Conservation (phyloP, 2,113 vertebrate species). For the Amphiprion ocellaris region DNA sequence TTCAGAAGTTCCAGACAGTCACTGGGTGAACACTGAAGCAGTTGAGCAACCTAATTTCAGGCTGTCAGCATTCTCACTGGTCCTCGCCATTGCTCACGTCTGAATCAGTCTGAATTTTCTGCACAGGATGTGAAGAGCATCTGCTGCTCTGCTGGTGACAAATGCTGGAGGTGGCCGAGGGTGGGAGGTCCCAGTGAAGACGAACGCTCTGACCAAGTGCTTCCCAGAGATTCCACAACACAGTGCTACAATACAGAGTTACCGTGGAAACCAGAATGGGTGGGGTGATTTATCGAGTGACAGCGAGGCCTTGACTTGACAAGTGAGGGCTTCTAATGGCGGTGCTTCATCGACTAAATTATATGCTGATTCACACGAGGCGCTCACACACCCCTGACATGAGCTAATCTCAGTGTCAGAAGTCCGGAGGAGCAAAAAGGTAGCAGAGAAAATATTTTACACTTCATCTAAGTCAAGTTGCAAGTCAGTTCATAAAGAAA, state of each 20-base stretch:
- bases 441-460: constrained; percentile 6
- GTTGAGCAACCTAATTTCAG: constrained; percentile 56
- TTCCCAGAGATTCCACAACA: constrained; percentile 77
- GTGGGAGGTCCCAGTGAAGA: constrained; percentile 9
- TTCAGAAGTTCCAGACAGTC: constrained; percentile 15
- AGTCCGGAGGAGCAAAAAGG: constrained; percentile 18
- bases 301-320: constrained; percentile 36
- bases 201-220: constrained; percentile 41
- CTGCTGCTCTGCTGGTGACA: constrained; percentile 49
- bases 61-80: constrained; percentile 56
- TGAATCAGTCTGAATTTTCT: constrained; percentile 66
- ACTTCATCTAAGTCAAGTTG: background rate
- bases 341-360: constrained; percentile 25
- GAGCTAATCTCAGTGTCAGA: constrained; percentile 18
- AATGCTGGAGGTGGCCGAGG: constrained; percentile 40
- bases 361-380: constrained; percentile 53
- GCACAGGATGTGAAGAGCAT: constrained; percentile 72
- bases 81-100: constrained; percentile 36
- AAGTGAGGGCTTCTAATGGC: constrained; percentile 18
- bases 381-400: constrained; percentile 41
- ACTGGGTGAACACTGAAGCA: background rate
- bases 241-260: constrained; percentile 59
- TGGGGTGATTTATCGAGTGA: constrained; percentile 28
- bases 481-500: background rate
- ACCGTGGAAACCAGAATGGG: constrained; percentile 66